phyloP scores from a whole-genome alignment of 2,113 vertebrate species.

The Polyodon spathula region DNA sequence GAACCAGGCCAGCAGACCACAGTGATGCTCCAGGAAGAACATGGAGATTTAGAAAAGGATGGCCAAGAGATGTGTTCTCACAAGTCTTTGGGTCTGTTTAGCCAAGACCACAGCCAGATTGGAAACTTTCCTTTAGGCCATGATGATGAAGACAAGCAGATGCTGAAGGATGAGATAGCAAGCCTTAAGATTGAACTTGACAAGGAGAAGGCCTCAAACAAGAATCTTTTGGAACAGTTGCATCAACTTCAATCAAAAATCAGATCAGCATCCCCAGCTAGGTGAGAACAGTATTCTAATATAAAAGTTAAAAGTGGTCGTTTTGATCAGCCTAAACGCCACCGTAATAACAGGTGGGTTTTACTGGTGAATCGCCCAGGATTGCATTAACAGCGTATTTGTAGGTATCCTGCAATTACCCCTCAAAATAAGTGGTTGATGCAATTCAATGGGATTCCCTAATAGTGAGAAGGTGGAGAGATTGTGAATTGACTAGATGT shows the following conservation, averaged over 20 bases:
- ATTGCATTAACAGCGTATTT: no score
- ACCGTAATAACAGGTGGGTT: no score
- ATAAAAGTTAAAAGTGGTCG: no score
- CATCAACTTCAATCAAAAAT: slow-evolving; percentile 47
- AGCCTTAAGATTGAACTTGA: slow-evolving; percentile 43
- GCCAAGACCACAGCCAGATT: not conserved
- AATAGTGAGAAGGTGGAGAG: no score
- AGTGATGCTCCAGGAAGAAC: slow-evolving; percentile 9
- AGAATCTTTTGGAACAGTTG: slow-evolving; percentile 43
- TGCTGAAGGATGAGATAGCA: slow-evolving; percentile 40
- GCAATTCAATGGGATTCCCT: no score
- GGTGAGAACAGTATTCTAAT: slow-evolving; percentile 41
- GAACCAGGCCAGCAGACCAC: slow-evolving; percentile 30
- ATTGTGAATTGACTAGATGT: no score
- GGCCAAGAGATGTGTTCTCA: slow-evolving; percentile 1
- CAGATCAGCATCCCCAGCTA: slow-evolving; percentile 62
- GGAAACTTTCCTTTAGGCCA: no score
- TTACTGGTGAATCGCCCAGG: no score
- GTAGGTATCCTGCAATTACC: no score
- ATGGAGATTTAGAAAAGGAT: slow-evolving; percentile 3
- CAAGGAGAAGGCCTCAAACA: slow-evolving; percentile 44
- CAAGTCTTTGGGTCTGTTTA: not conserved
- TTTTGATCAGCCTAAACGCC: no score
- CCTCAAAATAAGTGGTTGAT: slow-evolving; percentile 10
- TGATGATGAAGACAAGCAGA: no score